phyloP scores from a whole-genome alignment of 2,113 vertebrate species.

The Nesospiza acunhae region DNA sequence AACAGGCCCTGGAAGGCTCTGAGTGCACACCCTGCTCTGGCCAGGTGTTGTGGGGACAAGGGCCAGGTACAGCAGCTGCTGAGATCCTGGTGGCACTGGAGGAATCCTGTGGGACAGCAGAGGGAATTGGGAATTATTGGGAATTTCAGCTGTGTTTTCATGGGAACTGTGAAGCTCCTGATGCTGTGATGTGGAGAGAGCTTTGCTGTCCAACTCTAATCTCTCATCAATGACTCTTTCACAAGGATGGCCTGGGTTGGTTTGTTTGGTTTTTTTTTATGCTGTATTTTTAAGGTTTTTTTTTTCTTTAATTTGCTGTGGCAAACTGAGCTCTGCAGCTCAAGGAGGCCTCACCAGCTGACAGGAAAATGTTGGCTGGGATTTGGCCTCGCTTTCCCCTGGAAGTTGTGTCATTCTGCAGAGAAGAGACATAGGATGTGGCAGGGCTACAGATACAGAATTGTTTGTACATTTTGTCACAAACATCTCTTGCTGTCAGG shows the following conservation, averaged over 20 bases:
- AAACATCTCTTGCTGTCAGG: not conserved
- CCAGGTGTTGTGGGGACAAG: not conserved
- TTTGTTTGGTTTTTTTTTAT: not conserved
- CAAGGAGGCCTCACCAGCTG: not conserved
- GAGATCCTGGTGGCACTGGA: not conserved
- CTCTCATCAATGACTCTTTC: not conserved
- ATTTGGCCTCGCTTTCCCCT: not conserved
- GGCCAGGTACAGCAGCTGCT: not conserved
- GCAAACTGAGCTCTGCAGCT: not conserved
- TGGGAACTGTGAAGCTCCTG: not conserved
- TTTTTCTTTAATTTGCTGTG: not conserved
- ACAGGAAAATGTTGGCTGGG: not conserved
- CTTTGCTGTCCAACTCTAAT: not conserved
- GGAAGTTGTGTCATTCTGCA: not conserved
- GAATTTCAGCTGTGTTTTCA: not conserved
- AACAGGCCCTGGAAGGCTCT: not conserved
- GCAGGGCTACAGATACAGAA: not conserved
- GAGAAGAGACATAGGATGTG: not conserved
- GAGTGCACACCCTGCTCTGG: not conserved
- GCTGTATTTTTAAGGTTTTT: not conserved
- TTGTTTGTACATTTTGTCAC: not conserved
- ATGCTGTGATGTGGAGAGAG: not conserved
- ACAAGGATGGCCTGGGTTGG: not conserved
- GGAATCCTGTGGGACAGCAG: not conserved
- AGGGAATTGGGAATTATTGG: not conserved